A percentile compares a stretch with the other conserved stretches of the same genome.
These are phyloP conservation scores for Pionites leucogaster DNA, from an alignment of 2,113 vertebrate species.

Conservation along the genomic window DNA sequence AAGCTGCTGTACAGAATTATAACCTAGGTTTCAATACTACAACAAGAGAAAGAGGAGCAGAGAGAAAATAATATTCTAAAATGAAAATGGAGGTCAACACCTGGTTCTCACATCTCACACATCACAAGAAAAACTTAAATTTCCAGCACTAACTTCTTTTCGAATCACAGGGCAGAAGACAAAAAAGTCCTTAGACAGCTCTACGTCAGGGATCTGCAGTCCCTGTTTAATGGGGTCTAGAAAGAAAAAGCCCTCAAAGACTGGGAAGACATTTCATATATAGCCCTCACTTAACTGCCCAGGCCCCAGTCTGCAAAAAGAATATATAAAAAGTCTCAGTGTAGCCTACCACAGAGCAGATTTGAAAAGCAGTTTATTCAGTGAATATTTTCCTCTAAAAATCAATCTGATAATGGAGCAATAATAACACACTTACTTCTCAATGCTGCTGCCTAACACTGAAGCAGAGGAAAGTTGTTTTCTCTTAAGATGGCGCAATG, in stretches of 20 bases:
- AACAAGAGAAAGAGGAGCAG: neutral
- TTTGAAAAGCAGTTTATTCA: neutral
- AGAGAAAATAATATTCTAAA: neutral
- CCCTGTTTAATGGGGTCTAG: neutral
- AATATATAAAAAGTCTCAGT: neutral
- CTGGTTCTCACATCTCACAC: neutral
- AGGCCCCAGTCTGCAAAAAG: neutral
- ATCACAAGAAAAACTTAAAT: neutral
- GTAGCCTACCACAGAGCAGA: neutral
- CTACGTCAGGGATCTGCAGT: neutral
- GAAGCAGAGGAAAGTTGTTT: neutral
- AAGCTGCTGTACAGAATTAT: conserved; percentile 25
- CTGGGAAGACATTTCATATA: neutral
- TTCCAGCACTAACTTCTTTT: neutral
- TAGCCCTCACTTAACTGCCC: neutral
- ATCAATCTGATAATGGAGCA: neutral
- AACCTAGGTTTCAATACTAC: conserved; percentile 2
- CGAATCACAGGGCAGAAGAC: neutral
- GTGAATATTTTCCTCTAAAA: neutral
- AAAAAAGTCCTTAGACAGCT: neutral
- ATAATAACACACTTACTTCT: neutral
- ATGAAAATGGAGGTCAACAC: neutral
- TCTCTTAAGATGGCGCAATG: neutral
- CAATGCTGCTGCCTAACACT: neutral
- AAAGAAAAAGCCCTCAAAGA: neutral